Evolutionary conservation across 1,140 invertebrate genomes (phyloP), one percentile per base, ranked within the genome.

Genomic region (Euwallacea fornicatus): DNA sequence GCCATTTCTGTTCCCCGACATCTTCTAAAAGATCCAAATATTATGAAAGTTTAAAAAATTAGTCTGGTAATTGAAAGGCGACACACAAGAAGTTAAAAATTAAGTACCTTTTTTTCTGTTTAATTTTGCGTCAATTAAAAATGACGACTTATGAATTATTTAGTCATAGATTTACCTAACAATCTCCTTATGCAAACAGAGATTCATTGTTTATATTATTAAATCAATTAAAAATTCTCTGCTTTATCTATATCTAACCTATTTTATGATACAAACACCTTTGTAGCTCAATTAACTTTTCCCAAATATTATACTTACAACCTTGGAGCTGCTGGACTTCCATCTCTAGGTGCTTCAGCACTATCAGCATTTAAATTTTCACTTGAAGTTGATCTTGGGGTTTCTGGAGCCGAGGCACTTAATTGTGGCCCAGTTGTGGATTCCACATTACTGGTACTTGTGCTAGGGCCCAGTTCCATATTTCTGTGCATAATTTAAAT

Each of bases 1-100:
- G 86, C 87, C 81, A 91, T 83, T 72, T 86, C 85, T 41, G 87
- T 83, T 11, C 87, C 78, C 33, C 69, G 47, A 33, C 59, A 61
- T 47, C 62, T 64, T n/a, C 62, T 64, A 44, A 55, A 56, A 55
- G 7, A 7, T 50, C 1, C 1, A 1, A 4, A 33, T 33, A 33
- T 33, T 4, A 33, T 33, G 21, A 4, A 33, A 33, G 21, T 1
- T n/a, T n/a, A 33, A 2, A 33, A 33, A 33, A 33, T 50, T 13
- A 50, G 13, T 50, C 6, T 2, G 46, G 9, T 11, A 50, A 50
- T 11, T 1, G 46, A 50, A 50, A 50, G 9, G 13, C 6, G 9
- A 50, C 1, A 11, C 9, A 13, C 0, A 6, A 50, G 6, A 11
- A 6, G 1, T 10, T 50, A 11, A 50, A 50, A 50, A 50, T 50